Percentiles rank a stretch among this genome's conserved stretches.
Conservation (phyloP, 1,140 invertebrate genomes). For the Portunus trituberculatus region DNA sequence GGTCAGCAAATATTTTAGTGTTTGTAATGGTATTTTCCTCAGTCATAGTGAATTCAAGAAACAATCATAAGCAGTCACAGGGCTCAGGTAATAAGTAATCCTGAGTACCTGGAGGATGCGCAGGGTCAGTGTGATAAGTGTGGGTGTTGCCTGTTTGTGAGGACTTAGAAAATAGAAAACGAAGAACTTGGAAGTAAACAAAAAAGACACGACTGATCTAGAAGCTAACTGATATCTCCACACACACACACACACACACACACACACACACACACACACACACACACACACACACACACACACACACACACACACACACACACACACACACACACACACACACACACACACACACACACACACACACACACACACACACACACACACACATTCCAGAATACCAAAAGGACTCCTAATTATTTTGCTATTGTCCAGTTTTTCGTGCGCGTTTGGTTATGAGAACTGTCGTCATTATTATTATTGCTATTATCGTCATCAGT, state of each 20-base stretch:
- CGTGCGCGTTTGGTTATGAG: background rate
- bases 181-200: no score
- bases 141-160: no score
- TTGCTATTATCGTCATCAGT: background rate
- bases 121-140: no score
- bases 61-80: no score
- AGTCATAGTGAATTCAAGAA: no score
- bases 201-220: no score
- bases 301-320: conserved; percentile 42
- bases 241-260: background rate
- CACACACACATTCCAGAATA: conserved; percentile 34
- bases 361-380: conserved; percentile 46
- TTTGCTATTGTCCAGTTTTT: no score
- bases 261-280: conserved; percentile 46
- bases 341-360: background rate
- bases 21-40: no score
- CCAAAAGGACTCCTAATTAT: background rate
- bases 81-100: no score
- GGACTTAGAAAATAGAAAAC: no score
- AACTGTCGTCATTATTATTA: background rate
- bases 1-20: no score
- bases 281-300: conserved; percentile 37
- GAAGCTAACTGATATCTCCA: background rate
- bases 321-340: background rate
- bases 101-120: no score